These are phyloP conservation scores for Brachionus paranguensis DNA, from an alignment of 1,140 invertebrate species.

Conservation along the genomic window DNA sequence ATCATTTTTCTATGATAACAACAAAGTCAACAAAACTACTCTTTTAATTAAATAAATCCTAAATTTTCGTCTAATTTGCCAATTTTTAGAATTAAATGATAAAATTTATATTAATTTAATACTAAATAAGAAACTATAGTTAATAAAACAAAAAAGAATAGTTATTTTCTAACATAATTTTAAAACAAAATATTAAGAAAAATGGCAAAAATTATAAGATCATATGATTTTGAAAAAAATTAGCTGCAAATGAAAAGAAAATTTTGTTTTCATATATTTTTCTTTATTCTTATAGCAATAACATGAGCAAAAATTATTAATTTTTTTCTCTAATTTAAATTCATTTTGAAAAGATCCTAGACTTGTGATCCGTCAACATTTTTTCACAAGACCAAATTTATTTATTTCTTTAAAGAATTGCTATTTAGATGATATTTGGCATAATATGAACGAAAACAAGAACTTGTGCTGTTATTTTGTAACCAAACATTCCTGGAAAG, in stretches of 20 bases:
- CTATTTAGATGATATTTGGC: background rate
- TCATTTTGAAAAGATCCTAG: background rate
- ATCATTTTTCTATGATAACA: background rate
- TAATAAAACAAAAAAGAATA: background rate
- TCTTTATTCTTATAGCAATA: background rate
- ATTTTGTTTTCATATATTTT: background rate
- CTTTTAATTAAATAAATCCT: background rate
- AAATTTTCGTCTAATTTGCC: background rate
- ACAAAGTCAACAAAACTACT: background rate
- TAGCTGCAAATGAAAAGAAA: slow-evolving; percentile 12
- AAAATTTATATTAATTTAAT: background rate
- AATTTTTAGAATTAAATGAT: background rate
- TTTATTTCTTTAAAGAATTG: background rate
- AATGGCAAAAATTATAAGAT: background rate
- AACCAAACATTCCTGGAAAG: slow-evolving; percentile 91
- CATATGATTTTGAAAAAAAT: background rate
- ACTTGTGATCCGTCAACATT: background rate
- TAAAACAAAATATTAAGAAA: background rate
- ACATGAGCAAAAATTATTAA: background rate
- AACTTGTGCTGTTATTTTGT: slow-evolving; percentile 88
- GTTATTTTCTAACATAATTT: background rate
- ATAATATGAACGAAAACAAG: slow-evolving; percentile 64
- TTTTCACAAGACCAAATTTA: background rate
- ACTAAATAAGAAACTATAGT: background rate
- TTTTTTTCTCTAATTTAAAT: background rate